phyloP scores from a whole-genome alignment of 1,140 invertebrate genomes.

The Pseudomyrmex dendroicus region DNA sequence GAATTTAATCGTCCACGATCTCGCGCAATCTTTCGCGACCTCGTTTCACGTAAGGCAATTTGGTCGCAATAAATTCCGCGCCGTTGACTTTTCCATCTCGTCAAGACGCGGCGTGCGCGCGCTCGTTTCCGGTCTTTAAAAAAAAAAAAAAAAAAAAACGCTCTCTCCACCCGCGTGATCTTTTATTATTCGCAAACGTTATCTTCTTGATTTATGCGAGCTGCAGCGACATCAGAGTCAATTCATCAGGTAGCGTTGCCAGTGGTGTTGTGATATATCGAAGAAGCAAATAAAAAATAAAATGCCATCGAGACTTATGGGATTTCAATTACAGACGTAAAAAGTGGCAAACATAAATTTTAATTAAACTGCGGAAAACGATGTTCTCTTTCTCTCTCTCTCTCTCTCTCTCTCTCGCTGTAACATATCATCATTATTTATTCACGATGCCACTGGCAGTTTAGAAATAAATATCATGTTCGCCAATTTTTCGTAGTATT shows the following conservation, averaged over 20 bases:
- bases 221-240: background rate
- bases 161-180: background rate
- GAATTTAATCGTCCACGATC: slow-evolving; percentile 42
- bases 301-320: background rate
- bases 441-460: slow-evolving; percentile 10
- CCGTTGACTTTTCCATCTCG: slow-evolving; percentile 44
- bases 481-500: background rate
- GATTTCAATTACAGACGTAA: background rate
- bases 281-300: background rate
- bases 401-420: background rate
- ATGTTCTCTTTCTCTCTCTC: background rate
- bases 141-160: slow-evolving; percentile 4
- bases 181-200: slow-evolving; percentile 1
- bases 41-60: slow-evolving; percentile 33
- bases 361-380: slow-evolving; percentile 10
- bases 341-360: background rate
- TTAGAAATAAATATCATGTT: background rate
- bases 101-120: background rate
- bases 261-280: background rate
- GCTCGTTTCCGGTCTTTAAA: slow-evolving; percentile 18
- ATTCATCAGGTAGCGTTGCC: background rate
- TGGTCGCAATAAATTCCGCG: slow-evolving; percentile 42
- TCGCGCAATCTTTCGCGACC: slow-evolving; percentile 13
- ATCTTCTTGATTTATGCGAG: background rate
- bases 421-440: background rate